These are phyloP conservation scores for Tragelaphus scriptus DNA, from an alignment of 2,113 vertebrate species.

Conservation along the genomic window DNA sequence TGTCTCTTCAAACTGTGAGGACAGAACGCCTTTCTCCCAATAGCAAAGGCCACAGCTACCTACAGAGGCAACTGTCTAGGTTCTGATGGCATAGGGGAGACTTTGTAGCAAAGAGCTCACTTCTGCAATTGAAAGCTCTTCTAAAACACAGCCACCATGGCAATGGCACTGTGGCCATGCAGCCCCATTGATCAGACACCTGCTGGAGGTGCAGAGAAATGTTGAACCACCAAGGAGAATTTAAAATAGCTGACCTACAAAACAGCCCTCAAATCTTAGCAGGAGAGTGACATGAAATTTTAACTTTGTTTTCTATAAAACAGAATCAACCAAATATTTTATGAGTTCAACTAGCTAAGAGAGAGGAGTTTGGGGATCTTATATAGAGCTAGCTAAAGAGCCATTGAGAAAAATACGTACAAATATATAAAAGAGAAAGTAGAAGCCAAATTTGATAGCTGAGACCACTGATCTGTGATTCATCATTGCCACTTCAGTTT, in stretches of 20 bases:
- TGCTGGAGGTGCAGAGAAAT: background rate
- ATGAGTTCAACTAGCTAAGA: conserved; percentile 12
- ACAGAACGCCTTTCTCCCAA: background rate
- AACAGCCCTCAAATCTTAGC: conserved; percentile 7
- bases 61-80: background rate
- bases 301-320: conserved; percentile 39
- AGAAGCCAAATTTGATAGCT: background rate
- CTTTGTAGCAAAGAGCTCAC: background rate
- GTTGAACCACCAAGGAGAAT: background rate
- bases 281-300: conserved; percentile 38
- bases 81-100: background rate
- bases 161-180: background rate
- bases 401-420: background rate
- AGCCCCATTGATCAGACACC: background rate
- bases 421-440: background rate
- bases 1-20: background rate
- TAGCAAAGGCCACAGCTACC: background rate
- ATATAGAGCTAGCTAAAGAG: background rate
- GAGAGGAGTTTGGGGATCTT: background rate
- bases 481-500: background rate
- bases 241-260: conserved; percentile 52
- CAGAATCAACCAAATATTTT: conserved; percentile 47
- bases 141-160: background rate
- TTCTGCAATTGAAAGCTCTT: background rate
- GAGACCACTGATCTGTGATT: background rate